These are phyloP conservation scores for Dipodomys merriami DNA, from an alignment of 2,113 vertebrate species.

Conservation along the genomic window DNA sequence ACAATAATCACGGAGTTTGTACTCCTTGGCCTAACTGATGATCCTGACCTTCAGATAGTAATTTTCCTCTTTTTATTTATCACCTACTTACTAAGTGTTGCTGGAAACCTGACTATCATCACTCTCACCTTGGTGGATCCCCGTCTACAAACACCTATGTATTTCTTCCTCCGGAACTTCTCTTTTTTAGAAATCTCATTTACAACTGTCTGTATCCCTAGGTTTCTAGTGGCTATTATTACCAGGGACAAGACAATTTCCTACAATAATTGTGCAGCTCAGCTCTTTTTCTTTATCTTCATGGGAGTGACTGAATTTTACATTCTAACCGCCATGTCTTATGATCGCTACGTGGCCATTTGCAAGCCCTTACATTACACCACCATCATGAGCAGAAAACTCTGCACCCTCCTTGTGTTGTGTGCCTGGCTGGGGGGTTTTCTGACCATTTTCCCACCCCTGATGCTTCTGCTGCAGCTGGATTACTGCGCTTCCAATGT, in stretches of 20 bases:
- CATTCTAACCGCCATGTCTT: conserved; percentile 80
- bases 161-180: conserved; percentile 74
- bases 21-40: conserved; percentile 73
- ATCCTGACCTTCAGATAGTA: conserved; percentile 57
- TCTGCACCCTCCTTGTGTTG: conserved; percentile 55
- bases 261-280: conserved; percentile 70
- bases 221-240: conserved; percentile 68
- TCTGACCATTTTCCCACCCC: conserved; percentile 67
- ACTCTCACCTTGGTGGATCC: conserved; percentile 44
- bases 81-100: conserved; percentile 52
- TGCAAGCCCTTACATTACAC: conserved; percentile 72
- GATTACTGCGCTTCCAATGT: conserved; percentile 76
- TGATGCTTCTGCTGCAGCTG: conserved; percentile 69
- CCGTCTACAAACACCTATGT: conserved; percentile 65
- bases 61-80: conserved; percentile 70
- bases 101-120: conserved; percentile 65
- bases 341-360: conserved; percentile 77
- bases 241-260: conserved; percentile 77
- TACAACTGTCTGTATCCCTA: conserved; percentile 69
- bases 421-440: conserved; percentile 60
- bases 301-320: conserved; percentile 79
- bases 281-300: conserved; percentile 81
- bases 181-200: conserved; percentile 76
- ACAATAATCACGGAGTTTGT: conserved; percentile 68
- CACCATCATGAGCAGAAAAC: conserved; percentile 65